These are phyloP conservation scores for Eustalomyia histrio DNA, from an alignment of 2,888 invertebrate species.

Conservation along the genomic window DNA sequence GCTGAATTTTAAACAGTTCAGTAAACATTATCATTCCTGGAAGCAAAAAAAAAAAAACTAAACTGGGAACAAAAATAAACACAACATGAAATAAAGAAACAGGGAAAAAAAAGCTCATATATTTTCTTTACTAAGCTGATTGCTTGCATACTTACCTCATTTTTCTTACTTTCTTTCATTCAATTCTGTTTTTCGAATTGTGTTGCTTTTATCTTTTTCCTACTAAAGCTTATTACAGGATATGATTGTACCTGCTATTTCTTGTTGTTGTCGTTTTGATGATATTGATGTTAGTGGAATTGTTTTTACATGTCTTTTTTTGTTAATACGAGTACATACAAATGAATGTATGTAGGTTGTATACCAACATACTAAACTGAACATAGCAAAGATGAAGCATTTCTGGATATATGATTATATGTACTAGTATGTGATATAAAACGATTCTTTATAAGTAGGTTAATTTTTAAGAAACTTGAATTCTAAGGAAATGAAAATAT, in stretches of 20 bases:
- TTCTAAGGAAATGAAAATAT: too few relatives aligned
- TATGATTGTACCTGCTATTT: background rate
- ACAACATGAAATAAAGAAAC: conserved; percentile 11
- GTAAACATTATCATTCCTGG: conserved; percentile 33
- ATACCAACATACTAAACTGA: too few relatives aligned
- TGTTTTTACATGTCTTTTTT: background rate
- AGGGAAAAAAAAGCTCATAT: conserved; percentile 22
- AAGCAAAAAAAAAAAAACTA: conserved; percentile 12
- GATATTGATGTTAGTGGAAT: background rate
- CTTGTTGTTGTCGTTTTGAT: background rate
- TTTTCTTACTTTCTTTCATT: background rate
- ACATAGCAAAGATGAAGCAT: too few relatives aligned
- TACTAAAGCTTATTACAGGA: background rate
- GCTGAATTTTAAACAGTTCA: conserved; percentile 16
- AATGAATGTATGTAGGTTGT: too few relatives aligned
- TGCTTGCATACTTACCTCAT: conserved; percentile 34
- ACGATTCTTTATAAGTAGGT: too few relatives aligned
- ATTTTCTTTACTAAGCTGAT: conserved; percentile 50
- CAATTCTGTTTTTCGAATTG: background rate
- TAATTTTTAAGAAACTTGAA: too few relatives aligned
- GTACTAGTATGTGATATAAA: too few relatives aligned
- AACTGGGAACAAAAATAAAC: background rate
- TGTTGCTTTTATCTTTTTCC: background rate
- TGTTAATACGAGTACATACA: background rate
- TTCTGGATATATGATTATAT: too few relatives aligned